A percentile compares a stretch with the other conserved stretches of the same genome.
Evolutionary conservation across 2,888 invertebrate genomes (phyloP).

Genomic region (Fabriciana adippe): DNA sequence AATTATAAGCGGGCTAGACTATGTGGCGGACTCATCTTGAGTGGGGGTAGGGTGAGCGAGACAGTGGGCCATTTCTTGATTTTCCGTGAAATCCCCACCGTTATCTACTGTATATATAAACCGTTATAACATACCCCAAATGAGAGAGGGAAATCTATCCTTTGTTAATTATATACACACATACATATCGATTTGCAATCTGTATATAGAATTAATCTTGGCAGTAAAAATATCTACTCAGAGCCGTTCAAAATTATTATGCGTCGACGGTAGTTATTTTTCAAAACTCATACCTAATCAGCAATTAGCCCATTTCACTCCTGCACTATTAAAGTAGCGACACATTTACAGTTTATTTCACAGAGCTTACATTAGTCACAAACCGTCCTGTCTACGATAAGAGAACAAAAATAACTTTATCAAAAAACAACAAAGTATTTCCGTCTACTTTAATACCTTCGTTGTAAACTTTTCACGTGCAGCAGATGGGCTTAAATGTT

Average conservation of each 20-base stretch:
- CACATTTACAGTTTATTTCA: slow-evolving; percentile 24
- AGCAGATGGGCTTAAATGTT: slow-evolving; percentile 51
- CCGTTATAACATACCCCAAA: slow-evolving; percentile 23
- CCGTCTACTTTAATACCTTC: slow-evolving; percentile 53
- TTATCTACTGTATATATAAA: slow-evolving; percentile 20
- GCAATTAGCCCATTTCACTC: neutral
- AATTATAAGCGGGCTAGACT: slow-evolving; percentile 43
- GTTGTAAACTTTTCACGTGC: slow-evolving; percentile 60
- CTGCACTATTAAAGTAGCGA: slow-evolving; percentile 6
- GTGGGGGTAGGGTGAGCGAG: slow-evolving; percentile 46
- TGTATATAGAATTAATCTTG: too few species aligned
- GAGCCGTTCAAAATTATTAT: too few species aligned
- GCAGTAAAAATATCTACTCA: too few species aligned
- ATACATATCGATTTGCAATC: too few species aligned
- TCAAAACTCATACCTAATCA: too few species aligned
- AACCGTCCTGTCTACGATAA: slow-evolving; percentile 28
- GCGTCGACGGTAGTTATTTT: too few species aligned
- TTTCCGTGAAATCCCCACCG: slow-evolving; percentile 37
- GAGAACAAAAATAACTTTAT: slow-evolving; percentile 47
- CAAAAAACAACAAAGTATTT: slow-evolving; percentile 45
- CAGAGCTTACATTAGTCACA: slow-evolving; percentile 36
- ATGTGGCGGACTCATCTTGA: slow-evolving; percentile 41
- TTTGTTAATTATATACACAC: neutral
- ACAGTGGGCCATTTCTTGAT: slow-evolving; percentile 38
- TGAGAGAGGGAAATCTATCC: neutral